A percentile compares a stretch with the other conserved stretches of the same genome.
phyloP scores from a whole-genome alignment of 2,113 vertebrate species.

The Lampris incognitus region DNA sequence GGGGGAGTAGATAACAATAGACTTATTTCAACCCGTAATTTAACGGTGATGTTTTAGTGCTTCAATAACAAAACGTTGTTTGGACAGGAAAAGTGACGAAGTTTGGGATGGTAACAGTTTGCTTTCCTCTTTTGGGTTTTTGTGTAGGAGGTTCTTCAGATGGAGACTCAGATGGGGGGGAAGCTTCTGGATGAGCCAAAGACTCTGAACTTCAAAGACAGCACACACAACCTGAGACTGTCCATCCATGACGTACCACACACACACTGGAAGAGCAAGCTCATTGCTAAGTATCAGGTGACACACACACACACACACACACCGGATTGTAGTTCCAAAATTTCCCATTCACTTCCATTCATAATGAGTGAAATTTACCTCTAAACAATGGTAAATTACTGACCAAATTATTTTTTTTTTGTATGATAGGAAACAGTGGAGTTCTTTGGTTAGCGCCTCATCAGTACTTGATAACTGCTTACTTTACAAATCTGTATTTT shows the following conservation, averaged over 20 bases:
- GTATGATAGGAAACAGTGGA: too few relatives aligned
- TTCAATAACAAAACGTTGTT: slow-evolving; percentile 1
- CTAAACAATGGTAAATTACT: too few relatives aligned
- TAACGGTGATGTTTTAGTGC: neutral
- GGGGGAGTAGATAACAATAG: slow-evolving; percentile 3
- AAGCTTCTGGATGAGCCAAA: slow-evolving; percentile 95
- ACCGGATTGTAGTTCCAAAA: too few relatives aligned
- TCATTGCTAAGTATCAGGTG: slow-evolving; percentile 96
- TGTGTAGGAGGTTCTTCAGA: slow-evolving; percentile 91
- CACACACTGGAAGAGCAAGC: slow-evolving; percentile 94
- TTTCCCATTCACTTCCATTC: too few relatives aligned
- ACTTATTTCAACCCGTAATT: neutral
- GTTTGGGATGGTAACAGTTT: neutral
- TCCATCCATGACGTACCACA: slow-evolving; percentile 92
- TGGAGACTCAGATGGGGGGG: slow-evolving; percentile 94
- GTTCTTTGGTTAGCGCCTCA: too few relatives aligned
- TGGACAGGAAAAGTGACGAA: slow-evolving; percentile 6
- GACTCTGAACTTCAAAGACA: slow-evolving; percentile 94
- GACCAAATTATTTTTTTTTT: too few relatives aligned
- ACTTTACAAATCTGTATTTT: too few relatives aligned
- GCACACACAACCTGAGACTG: slow-evolving; percentile 93
- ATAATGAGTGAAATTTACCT: too few relatives aligned
- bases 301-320: slow-evolving; percentile 1
- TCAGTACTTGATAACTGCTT: too few relatives aligned
- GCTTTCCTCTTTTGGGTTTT: slow-evolving; percentile 17